Percentiles rank a stretch among this genome's conserved stretches.
phyloP scores from a whole-genome alignment of 1,140 invertebrate genomes.

The Cydia splendana region DNA sequence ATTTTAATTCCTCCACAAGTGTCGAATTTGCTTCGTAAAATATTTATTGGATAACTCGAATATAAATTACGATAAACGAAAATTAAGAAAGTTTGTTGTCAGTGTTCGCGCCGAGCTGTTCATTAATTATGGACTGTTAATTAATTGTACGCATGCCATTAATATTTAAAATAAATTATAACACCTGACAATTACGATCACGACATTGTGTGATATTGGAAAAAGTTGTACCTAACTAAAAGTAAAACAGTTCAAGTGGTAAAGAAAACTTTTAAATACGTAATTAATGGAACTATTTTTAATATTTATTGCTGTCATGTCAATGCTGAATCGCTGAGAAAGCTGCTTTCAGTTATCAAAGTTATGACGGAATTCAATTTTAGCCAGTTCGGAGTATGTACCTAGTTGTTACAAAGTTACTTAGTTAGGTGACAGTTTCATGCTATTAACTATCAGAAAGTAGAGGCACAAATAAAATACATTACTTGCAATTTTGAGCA shows the following conservation, averaged over 20 bases:
- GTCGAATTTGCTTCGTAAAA: not conserved
- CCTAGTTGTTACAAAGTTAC: not conserved
- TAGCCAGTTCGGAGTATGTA: not conserved
- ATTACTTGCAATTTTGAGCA: not conserved
- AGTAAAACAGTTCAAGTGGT: too few relatives aligned
- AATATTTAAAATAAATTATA: conserved; percentile 26
- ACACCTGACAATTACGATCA: not conserved
- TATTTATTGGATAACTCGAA: conserved; percentile 17
- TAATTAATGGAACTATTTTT: not conserved
- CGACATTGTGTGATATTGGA: not conserved
- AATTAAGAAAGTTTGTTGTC: conserved; percentile 30
- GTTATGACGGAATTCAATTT: conserved; percentile 26
- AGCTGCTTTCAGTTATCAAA: not conserved
- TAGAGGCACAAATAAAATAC: not conserved
- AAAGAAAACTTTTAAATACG: not conserved
- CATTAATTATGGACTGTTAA: conserved; percentile 25
- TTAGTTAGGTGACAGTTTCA: not conserved
- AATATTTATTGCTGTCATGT: not conserved
- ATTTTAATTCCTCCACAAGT: not conserved
- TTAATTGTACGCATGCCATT: conserved; percentile 19
- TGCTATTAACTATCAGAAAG: not conserved
- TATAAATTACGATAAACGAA: conserved; percentile 23
- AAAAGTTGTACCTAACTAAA: too few relatives aligned
- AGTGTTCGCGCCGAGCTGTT: conserved; percentile 4
- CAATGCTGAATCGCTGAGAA: not conserved